These are phyloP conservation scores for Holocentrus rufus DNA, from an alignment of 2,797 vertebrate species.

Conservation along the genomic window DNA sequence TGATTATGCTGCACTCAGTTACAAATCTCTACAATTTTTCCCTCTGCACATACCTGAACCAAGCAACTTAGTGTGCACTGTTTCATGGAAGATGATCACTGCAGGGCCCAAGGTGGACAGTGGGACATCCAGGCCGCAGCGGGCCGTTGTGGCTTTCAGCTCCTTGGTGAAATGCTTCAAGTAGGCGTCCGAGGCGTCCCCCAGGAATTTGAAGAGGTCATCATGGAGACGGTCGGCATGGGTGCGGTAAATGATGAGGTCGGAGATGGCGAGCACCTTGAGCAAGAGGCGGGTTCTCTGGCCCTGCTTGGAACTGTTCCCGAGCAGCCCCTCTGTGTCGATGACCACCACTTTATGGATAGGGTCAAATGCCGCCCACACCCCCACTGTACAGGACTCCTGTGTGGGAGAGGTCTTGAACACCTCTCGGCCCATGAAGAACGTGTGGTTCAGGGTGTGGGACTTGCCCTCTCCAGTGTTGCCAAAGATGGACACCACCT, in stretches of 20 bases:
- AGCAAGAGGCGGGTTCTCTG: conserved; percentile 97
- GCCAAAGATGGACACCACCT: conserved; percentile 98
- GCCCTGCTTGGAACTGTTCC: conserved; percentile 94
- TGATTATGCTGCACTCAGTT: not conserved
- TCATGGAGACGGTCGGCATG: conserved; percentile 97
- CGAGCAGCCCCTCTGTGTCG: conserved; percentile 96
- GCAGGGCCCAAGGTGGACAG: conserved; percentile 95
- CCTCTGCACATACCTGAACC: conserved; percentile 87
- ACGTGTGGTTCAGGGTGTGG: conserved; percentile 97
- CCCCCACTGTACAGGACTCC: conserved; percentile 97
- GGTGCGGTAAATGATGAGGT: conserved; percentile 98
- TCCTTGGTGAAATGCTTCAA: conserved; percentile 98
- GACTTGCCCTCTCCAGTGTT: conserved; percentile 99
- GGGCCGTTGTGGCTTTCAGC: conserved; percentile 95
- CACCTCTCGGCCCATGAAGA: conserved; percentile 96
- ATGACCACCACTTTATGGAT: conserved; percentile 92
- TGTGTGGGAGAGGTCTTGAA: conserved; percentile 97
- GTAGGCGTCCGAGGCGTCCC: conserved; percentile 97
- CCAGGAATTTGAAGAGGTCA: conserved; percentile 98
- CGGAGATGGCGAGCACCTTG: conserved; percentile 97
- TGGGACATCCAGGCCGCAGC: conserved; percentile 96
- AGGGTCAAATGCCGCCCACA: conserved; percentile 96
- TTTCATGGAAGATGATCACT: conserved; percentile 99
- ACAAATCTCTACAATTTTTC: conserved; percentile 31
- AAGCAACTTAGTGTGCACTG: conserved; percentile 95